These are phyloP conservation scores for Tachuris rubrigastra DNA, from an alignment of 2,113 vertebrate species.

Conservation along the genomic window DNA sequence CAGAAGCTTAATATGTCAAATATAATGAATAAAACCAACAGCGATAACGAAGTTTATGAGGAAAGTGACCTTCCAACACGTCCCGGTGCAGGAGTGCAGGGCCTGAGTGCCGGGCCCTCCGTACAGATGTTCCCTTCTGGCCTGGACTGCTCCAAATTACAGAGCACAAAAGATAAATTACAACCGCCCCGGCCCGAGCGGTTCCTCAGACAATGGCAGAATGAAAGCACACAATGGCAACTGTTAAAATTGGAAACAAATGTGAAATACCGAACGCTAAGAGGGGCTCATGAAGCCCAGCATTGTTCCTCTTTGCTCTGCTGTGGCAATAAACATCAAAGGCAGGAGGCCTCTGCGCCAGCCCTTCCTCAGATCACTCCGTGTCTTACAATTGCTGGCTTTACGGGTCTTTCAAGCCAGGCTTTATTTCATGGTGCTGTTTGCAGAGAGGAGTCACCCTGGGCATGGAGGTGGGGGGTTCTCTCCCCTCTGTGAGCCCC, in stretches of 20 bases:
- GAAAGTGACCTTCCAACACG: conserved; percentile 75
- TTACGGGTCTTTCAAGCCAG: conserved; percentile 40
- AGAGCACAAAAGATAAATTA: conserved; percentile 79
- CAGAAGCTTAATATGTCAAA: conserved; percentile 96
- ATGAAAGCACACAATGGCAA: conserved; percentile 66
- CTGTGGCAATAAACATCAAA: conserved; percentile 72
- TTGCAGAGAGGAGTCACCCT: background rate
- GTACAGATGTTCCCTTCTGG: conserved; percentile 77
- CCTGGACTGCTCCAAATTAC: conserved; percentile 73
- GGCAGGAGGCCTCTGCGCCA: conserved; percentile 47
- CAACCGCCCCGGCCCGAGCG: conserved; percentile 53
- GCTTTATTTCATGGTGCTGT: background rate
- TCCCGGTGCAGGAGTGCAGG: conserved; percentile 66
- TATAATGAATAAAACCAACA: conserved; percentile 89
- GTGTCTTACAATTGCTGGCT: background rate
- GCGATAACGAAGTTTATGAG: conserved; percentile 79
- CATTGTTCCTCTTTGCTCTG: conserved; percentile 43
- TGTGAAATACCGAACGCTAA: conserved; percentile 48
- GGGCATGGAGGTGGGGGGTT: rapidly evolving
- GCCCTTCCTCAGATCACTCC: conserved; percentile 20
- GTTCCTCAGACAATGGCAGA: conserved; percentile 75
- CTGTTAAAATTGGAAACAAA: conserved; percentile 78
- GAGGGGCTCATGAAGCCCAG: conserved; percentile 17
- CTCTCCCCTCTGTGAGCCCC: background rate
- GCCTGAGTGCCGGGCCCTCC: conserved; percentile 49